Percentiles rank a stretch among this genome's conserved stretches.
These are phyloP conservation scores for Brachyistius frenatus DNA, from an alignment of 2,113 vertebrate species.

Conservation along the genomic window DNA sequence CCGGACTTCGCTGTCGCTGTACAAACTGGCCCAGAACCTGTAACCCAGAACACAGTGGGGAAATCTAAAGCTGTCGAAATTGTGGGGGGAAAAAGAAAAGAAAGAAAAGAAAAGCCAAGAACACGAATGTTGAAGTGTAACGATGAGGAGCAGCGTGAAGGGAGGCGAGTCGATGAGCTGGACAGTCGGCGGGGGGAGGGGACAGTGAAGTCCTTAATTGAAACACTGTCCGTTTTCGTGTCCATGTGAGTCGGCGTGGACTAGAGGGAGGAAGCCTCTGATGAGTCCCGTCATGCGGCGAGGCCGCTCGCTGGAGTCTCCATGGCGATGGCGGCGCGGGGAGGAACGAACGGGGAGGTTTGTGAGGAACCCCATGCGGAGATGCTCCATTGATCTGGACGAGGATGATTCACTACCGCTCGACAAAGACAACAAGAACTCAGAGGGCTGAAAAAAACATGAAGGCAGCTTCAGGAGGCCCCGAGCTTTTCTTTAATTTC, in stretches of 20 bases:
- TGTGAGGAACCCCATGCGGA: conserved; percentile 64
- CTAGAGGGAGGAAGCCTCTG: conserved; percentile 19
- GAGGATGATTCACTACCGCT: conserved; percentile 57
- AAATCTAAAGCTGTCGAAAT: conserved; percentile 7
- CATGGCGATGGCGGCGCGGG: conserved; percentile 65
- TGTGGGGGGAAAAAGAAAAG: no score
- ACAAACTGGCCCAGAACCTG: conserved; percentile 21
- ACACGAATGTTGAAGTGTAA: not conserved
- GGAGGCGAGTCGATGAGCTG: not conserved
- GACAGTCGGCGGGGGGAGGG: not conserved
- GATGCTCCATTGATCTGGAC: conserved; percentile 67
- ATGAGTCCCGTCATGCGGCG: conserved; percentile 33
- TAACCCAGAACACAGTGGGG: conserved; percentile 12
- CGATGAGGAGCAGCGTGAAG: not conserved
- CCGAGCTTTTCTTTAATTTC: not conserved
- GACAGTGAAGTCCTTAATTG: conserved; percentile 12
- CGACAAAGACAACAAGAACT: conserved; percentile 55
- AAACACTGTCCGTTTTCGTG: conserved; percentile 1
- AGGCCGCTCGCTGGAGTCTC: conserved; percentile 55
- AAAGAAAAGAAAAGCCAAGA: not conserved
- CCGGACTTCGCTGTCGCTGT: conserved; percentile 8
- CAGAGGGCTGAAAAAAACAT: conserved; percentile 29
- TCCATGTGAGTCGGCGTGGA: conserved; percentile 1
- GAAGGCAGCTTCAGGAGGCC: not conserved
- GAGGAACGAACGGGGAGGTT: conserved; percentile 41